Evolutionary conservation across 1,140 invertebrate genomes (phyloP).

Genomic region (Propsilocerus akamusi): DNA sequence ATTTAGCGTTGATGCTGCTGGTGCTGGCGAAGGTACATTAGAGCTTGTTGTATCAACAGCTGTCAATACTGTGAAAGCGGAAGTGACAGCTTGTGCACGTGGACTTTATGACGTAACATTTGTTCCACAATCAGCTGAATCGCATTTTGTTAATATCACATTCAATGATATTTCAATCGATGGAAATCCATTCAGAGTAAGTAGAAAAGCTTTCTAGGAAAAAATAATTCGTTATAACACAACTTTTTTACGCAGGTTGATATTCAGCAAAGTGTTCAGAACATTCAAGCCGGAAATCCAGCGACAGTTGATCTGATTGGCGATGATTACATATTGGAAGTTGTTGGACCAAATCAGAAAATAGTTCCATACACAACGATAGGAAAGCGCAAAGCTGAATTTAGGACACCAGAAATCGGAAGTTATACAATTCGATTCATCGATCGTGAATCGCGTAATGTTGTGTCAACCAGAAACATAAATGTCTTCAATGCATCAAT

Average conservation of each 20-base stretch:
- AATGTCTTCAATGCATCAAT: slow-evolving; percentile 72
- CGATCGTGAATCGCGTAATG: slow-evolving; percentile 21
- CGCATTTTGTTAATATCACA: slow-evolving; percentile 89
- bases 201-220: too few species aligned
- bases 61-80: slow-evolving; percentile 69
- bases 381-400: slow-evolving; percentile 30
- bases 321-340: slow-evolving; percentile 32
- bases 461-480: slow-evolving; percentile 35
- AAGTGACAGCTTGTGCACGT: slow-evolving; percentile 74
- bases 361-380: slow-evolving; percentile 26
- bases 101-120: slow-evolving; percentile 95
- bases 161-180: slow-evolving; percentile 91
- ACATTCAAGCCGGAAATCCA: slow-evolving; percentile 34
- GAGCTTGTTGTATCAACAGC: slow-evolving; percentile 86
- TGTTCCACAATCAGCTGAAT: slow-evolving; percentile 70
- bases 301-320: slow-evolving; percentile 34
- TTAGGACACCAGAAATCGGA: slow-evolving; percentile 30
- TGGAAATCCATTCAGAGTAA: slow-evolving; percentile 65
- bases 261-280: slow-evolving; percentile 66
- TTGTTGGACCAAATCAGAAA: slow-evolving; percentile 30
- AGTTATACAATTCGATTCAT: slow-evolving; percentile 28
- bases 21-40: slow-evolving; percentile 88
- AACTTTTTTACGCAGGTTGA: too few species aligned
- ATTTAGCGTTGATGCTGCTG: slow-evolving; percentile 85
- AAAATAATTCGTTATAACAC: too few species aligned